These are phyloP conservation scores for Tenthredo amoena DNA, from an alignment of 2,888 invertebrate species.

Conservation along the genomic window DNA sequence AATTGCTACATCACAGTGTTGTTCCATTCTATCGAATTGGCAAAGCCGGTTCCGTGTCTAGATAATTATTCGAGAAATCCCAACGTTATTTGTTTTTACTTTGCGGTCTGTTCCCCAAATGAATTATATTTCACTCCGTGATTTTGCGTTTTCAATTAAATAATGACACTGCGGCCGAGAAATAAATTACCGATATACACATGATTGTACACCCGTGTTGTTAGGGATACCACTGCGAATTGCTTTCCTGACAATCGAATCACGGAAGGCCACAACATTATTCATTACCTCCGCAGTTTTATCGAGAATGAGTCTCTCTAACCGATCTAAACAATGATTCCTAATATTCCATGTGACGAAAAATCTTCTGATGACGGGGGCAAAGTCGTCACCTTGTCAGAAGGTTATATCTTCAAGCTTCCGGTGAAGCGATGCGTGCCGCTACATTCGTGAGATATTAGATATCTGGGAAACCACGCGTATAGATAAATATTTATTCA, in stretches of 20 bases:
- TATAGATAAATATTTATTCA: not conserved
- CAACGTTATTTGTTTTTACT: not conserved
- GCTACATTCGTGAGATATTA: not conserved
- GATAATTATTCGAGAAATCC: not conserved
- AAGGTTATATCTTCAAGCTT: conserved; percentile 16
- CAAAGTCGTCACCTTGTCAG: not conserved
- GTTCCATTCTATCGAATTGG: not conserved
- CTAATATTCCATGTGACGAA: not conserved
- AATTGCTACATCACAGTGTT: not conserved
- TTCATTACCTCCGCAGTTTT: not conserved
- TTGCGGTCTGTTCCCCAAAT: not conserved
- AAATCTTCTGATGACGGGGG: not conserved
- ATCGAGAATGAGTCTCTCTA: not conserved
- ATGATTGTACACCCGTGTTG: not conserved
- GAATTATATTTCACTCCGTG: not conserved
- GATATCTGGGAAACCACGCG: conserved; percentile 14
- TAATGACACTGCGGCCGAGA: not conserved
- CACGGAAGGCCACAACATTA: not conserved
- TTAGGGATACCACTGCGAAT: not conserved
- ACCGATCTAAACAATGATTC: not conserved
- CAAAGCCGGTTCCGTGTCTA: not conserved
- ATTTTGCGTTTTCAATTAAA: not conserved
- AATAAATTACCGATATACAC: not conserved
- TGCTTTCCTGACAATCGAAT: not conserved
- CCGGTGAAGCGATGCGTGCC: conserved; percentile 11